Evolutionary conservation across 2,797 vertebrate genomes (phyloP), one percentile per base, ranked within the genome.

Genomic region (Hybognathus amarus): DNA sequence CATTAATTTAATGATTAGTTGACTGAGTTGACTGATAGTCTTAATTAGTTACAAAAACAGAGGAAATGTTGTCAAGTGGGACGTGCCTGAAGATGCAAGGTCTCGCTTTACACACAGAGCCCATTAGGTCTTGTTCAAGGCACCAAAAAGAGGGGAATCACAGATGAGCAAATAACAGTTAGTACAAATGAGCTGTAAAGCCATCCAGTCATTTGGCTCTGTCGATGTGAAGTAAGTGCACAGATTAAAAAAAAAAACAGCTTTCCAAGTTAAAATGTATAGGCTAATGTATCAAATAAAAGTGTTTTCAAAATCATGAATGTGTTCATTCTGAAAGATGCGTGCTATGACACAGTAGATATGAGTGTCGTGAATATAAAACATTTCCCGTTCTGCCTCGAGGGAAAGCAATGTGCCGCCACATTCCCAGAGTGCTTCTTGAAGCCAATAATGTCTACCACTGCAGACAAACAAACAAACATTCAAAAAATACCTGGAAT

Each of bases 361-460:
- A 56, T 74, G 42, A 82, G 70, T 68, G 61, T 42, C 7, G 50
- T 77, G 36, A 68, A 76, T 67, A 76, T 83, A 59, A 64, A 77
- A 69, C 47, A 85, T 38, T 69, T 83, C 36, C 36, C 11, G 27
- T 76, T 67, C 82, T 66, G 82, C 83, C 47, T 83, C 5, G n/a
- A 40, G 79, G 10, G 22, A 30, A 59, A 36, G 61, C 10, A 27
- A 52, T 54, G 63, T 59, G 18, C 64, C 11, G 18, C 33, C 47
- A 24, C 33, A 20, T 69, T 56, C 24, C 47, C 45, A 11, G n/a
- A 40, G 36, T 69, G 11, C 56, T 56, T 56, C 73, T 76, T 67
- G 61, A 64, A 75, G 70, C 18, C 50, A 56, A 50, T 47, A 63
- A 71, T 50, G 27, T 67, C 36, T 59, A 13, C 22, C 64, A 40